phyloP scores from a whole-genome alignment of 2,797 vertebrate species.

The Acrossocheilus fasciatus region DNA sequence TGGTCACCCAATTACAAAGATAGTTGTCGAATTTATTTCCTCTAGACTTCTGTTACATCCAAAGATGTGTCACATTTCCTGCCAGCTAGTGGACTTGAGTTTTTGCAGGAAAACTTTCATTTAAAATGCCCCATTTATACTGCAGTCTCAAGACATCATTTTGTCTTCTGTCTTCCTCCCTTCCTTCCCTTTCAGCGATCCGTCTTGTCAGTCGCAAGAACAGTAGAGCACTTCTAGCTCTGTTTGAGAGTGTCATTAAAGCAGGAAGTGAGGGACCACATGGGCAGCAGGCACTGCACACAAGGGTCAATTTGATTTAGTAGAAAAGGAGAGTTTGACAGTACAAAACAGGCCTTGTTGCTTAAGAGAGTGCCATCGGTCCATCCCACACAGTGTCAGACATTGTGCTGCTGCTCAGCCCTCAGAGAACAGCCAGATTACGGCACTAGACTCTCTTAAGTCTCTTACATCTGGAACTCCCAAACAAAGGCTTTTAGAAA shows the following conservation, averaged over 20 bases:
- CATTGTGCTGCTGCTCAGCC: conserved; percentile 63
- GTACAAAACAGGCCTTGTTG: conserved; percentile 74
- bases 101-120: conserved; percentile 29
- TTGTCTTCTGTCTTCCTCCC: conserved; percentile 50
- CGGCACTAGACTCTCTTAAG: conserved; percentile 49
- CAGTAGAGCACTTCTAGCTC: conserved; percentile 40
- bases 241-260: conserved; percentile 40
- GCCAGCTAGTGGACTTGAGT: conserved; percentile 26
- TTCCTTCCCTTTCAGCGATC: conserved; percentile 40
- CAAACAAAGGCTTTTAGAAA: conserved; percentile 71
- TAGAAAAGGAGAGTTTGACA: conserved; percentile 51
- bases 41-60: not conserved
- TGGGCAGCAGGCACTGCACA: conserved; percentile 57
- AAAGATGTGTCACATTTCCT: conserved; percentile 28
- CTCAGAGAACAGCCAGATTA: conserved; percentile 43
- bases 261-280: conserved; percentile 58
- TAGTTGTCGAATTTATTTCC: conserved; percentile 11
- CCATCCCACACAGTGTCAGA: conserved; percentile 63
- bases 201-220: conserved; percentile 46
- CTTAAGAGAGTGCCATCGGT: conserved; percentile 45
- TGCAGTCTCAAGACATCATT: conserved; percentile 42
- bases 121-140: conserved; percentile 23
- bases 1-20: conserved; percentile 4
- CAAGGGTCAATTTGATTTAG: conserved; percentile 61
- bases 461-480: conserved; percentile 63